Conservation (phyloP, 1,140 invertebrate species). For the Macrosteles quadrilineatus region DNA sequence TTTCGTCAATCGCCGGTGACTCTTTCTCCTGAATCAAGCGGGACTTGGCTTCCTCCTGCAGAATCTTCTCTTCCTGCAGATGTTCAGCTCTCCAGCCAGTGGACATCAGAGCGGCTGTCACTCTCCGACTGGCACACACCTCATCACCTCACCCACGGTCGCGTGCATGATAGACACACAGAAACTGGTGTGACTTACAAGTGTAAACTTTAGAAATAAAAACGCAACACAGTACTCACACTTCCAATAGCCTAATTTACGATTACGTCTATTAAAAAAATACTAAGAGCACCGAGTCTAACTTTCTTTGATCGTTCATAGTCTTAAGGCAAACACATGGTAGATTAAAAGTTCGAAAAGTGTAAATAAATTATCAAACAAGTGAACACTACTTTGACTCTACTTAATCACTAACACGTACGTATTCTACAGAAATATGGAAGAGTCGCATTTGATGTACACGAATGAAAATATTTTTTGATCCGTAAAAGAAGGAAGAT, state of each 20-base stretch:
- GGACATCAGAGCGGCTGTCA: slow-evolving; percentile 17
- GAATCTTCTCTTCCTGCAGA: slow-evolving; percentile 19
- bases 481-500: neutral
- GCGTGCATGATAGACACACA: neutral
- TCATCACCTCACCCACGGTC: neutral
- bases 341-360: slow-evolving; percentile 3
- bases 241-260: neutral
- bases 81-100: slow-evolving; percentile 6
- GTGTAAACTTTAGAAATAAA: neutral
- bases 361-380: slow-evolving; percentile 12
- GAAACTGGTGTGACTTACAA: neutral
- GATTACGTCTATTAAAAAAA: slow-evolving; percentile 6
- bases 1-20: neutral
- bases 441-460: slow-evolving; percentile 23
- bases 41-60: slow-evolving; percentile 8
- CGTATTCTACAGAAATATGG: slow-evolving; percentile 7
- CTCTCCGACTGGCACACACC: neutral
- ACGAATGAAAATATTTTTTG: slow-evolving; percentile 16
- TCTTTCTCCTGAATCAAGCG: slow-evolving; percentile 10
- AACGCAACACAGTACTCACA: neutral
- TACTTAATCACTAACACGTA: slow-evolving; percentile 6
- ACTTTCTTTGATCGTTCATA: neutral
- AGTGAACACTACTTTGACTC: slow-evolving; percentile 1
- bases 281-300: slow-evolving; percentile 17
- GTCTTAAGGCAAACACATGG: slow-evolving; percentile 26